Base-by-base conservation (phyloP, 2,888 invertebrate species). In the Thymelicus sylvestris region DNA sequence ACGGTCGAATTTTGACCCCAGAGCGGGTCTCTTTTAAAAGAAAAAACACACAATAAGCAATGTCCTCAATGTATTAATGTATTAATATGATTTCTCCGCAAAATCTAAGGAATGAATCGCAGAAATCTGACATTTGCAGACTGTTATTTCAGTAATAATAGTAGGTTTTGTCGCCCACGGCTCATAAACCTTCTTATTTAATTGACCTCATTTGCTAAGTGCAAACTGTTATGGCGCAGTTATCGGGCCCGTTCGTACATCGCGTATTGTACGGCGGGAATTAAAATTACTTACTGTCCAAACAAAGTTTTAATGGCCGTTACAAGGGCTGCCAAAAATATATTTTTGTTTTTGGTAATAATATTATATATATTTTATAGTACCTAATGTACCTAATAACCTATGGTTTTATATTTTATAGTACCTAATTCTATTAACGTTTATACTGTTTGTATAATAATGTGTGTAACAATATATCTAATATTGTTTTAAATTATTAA, bases 151-250 rank as follows among this genome's bases (percentile, higher is more conserved):
- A 44, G 61, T 44, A 71, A 69, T 64, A 69, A 66, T 31, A 31
- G 50, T 31, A 31, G 50, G 52, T 66, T 66, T 71, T 61, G 72
- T 72, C 68, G 66, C 73, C 60, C 72, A 68, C 75, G 74, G 66
- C 68, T 74, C 77, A 84, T 86, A 83, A 83, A 87, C 77, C 78
- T 80, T 73, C 68, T 67, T 71, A 76, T 83, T 85, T 88, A 85
- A 87, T 87, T 85, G 83, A 81, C 73, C 77, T 79, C 80, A 80
- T 83, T 83, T 78, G 81, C 80, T 81, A 86, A 79, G 86, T 88
- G 88, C 82, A 84, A 87, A 87, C 81, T 82, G 82, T 81, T 78
- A 77, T 77, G 74, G 79, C 67, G 74, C 78, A 78, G 80, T 79
- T 77, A 75, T 63, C 69, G 71, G 55, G 64, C 15, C 50, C 73